Conservation (phyloP, 2,797 vertebrate species). For the Capromys pilorides region DNA sequence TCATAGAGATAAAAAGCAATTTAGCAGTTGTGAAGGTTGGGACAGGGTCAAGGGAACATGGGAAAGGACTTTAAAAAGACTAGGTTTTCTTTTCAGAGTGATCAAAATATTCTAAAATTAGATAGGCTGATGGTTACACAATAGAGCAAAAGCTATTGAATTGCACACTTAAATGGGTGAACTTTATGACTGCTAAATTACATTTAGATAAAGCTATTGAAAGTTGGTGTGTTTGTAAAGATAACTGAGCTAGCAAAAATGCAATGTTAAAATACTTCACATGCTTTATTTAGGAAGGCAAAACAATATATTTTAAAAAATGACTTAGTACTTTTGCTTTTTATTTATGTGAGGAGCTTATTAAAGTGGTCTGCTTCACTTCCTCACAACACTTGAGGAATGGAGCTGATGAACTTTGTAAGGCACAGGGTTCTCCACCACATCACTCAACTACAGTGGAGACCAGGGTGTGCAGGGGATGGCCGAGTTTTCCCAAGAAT, state of each 20-base stretch:
- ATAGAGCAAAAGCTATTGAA: neutral
- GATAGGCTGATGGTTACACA: neutral
- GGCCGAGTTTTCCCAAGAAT: neutral
- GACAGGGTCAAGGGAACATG: accelerated
- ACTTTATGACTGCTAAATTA: neutral
- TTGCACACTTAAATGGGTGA: neutral
- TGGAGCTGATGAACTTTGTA: neutral
- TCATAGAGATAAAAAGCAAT: neutral
- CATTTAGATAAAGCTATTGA: neutral
- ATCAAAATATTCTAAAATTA: too few species aligned
- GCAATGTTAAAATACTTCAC: neutral
- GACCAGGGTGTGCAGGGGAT: accelerated
- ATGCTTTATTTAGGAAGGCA: neutral
- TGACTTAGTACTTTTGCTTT: neutral
- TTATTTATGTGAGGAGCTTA: neutral
- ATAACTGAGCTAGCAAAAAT: slow-evolving; percentile 2
- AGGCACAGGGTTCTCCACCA: neutral
- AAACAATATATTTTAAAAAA: slow-evolving; percentile 13
- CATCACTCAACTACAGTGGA: too few species aligned
- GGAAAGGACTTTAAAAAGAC: neutral
- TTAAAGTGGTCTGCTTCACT: neutral
- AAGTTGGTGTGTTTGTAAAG: slow-evolving; percentile 15
- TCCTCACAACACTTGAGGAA: neutral
- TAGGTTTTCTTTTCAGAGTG: neutral
- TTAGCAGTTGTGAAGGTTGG: neutral